Percentiles rank a stretch among this genome's conserved stretches.
These are phyloP conservation scores for Thysanoteuthis rhombus DNA, from an alignment of 2,888 invertebrate genomes.

Conservation along the genomic window DNA sequence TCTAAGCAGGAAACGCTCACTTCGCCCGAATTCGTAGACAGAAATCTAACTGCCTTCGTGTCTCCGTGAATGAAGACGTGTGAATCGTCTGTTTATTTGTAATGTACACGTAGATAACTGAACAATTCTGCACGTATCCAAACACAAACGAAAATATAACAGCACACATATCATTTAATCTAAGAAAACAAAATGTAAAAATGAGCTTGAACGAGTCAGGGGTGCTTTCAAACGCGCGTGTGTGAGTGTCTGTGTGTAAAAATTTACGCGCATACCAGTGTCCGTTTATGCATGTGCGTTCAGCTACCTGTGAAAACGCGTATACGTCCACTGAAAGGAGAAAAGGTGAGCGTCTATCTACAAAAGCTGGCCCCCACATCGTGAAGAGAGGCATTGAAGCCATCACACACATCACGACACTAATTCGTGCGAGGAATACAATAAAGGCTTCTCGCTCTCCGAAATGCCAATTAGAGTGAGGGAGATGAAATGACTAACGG, in stretches of 20 bases:
- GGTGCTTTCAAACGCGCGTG: background rate
- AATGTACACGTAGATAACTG: background rate
- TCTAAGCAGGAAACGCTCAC: background rate
- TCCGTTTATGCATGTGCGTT: background rate
- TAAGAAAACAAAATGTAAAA: background rate
- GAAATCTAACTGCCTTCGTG: background rate
- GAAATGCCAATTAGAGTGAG: background rate
- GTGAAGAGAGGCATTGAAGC: background rate
- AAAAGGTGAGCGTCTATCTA: background rate
- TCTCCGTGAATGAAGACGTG: background rate
- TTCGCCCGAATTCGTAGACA: background rate
- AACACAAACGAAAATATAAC: background rate
- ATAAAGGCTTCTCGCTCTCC: background rate
- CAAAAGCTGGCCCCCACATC: background rate
- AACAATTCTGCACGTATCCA: background rate
- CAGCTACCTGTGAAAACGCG: background rate
- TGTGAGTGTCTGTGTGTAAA: background rate
- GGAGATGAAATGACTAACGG: background rate
- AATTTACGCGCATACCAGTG: background rate
- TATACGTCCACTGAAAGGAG: background rate
- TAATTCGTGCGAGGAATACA: background rate
- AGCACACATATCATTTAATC: background rate
- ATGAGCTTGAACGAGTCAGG: background rate
- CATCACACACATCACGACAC: background rate
- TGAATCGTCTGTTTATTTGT: background rate